Conservation (phyloP, 2,113 vertebrate genomes). For the Heteronetta atricapilla region DNA sequence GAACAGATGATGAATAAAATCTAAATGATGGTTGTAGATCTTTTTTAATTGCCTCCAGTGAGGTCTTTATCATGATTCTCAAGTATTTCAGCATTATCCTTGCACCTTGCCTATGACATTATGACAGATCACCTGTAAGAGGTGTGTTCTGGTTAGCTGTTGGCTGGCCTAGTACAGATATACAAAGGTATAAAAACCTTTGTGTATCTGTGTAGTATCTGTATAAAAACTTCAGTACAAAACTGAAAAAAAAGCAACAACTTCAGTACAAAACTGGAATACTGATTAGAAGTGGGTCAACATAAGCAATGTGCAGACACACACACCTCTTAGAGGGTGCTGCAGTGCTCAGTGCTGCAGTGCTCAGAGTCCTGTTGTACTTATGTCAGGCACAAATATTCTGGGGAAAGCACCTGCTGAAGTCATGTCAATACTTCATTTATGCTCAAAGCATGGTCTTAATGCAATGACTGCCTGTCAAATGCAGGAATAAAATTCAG, state of each 20-base stretch:
- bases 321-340: background rate
- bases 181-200: background rate
- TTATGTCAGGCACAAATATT: background rate
- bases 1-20: constrained; percentile 20
- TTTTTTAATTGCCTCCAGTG: background rate
- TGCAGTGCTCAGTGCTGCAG: background rate
- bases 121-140: background rate
- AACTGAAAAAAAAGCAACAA: background rate
- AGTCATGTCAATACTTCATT: background rate
- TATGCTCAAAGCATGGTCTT: background rate
- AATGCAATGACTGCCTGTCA: background rate
- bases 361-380: background rate
- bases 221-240: too few relatives aligned
- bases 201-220: too few relatives aligned
- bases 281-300: background rate
- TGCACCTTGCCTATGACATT: background rate
- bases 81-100: background rate
- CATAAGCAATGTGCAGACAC: fast-evolving
- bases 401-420: background rate
- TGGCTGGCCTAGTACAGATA: background rate
- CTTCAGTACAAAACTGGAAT: background rate
- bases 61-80: background rate
- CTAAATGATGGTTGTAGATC: constrained; percentile 31
- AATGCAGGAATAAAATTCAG: background rate
- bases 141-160: background rate